Percentiles rank a stretch among this genome's conserved stretches.
Conservation (phyloP, 2,797 vertebrate genomes). For the Gymnocypris eckloni region DNA sequence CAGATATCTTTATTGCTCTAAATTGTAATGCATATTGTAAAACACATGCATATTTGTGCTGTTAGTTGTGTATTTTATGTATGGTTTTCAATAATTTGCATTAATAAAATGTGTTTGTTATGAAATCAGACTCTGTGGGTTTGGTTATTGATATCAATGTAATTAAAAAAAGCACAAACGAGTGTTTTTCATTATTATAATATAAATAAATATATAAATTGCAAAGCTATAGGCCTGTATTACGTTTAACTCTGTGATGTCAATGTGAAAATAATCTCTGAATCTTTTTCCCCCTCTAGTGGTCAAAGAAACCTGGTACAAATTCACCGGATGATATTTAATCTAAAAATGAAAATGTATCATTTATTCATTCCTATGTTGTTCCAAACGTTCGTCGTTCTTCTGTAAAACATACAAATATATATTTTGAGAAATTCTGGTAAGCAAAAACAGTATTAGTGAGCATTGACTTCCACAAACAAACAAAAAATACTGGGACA, state of each 20-base stretch:
- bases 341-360: not conserved
- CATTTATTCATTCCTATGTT: not conserved
- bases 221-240: not conserved
- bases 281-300: constrained; percentile 10
- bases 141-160: constrained; percentile 45
- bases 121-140: constrained; percentile 17
- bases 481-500: not conserved
- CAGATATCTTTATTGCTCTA: constrained; percentile 60
- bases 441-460: not conserved
- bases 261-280: not conserved
- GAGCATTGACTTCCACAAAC: not conserved
- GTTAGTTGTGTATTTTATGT: constrained; percentile 88
- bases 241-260: not conserved
- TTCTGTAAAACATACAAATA: not conserved
- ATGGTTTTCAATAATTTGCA: constrained; percentile 88
- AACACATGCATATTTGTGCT: constrained; percentile 78
- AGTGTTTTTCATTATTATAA: not conserved
- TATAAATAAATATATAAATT: not conserved
- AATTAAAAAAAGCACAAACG: no score
- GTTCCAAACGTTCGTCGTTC: not conserved
- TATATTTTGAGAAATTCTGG: not conserved
- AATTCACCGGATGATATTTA: not conserved
- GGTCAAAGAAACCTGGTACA: constrained; percentile 1
- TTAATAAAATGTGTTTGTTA: constrained; percentile 86
- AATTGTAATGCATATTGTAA: constrained; percentile 81